A percentile compares a stretch with the other conserved stretches of the same genome.
phyloP scores from a whole-genome alignment of 2,888 invertebrate species.

The Ornithoptera alexandrae region DNA sequence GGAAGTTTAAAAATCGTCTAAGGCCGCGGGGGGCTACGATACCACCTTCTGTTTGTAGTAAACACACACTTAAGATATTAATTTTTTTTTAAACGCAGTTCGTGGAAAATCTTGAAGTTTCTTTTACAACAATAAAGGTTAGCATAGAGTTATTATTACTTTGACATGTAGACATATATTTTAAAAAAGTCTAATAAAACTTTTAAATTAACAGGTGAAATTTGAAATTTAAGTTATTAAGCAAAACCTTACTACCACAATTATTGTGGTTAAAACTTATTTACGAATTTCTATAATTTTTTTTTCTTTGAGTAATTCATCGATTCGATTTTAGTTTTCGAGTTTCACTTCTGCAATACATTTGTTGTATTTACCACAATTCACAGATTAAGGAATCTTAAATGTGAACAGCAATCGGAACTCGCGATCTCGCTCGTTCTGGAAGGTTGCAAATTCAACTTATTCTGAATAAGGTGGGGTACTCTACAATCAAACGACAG shows the following conservation, averaged over 20 bases:
- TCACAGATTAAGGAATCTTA: slow-evolving; percentile 56
- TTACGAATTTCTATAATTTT: slow-evolving; percentile 69
- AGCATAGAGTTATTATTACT: too few species aligned
- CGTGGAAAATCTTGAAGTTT: neutral
- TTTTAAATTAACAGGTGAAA: too few species aligned
- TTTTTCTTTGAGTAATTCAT: slow-evolving; percentile 58
- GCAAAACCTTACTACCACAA: slow-evolving; percentile 56
- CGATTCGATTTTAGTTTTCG: slow-evolving; percentile 70
- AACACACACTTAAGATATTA: slow-evolving; percentile 70
- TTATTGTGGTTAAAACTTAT: slow-evolving; percentile 68
- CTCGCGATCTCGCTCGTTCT: slow-evolving; percentile 36
- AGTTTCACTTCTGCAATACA: slow-evolving; percentile 65
- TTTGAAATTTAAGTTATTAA: too few species aligned
- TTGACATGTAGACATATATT: too few species aligned
- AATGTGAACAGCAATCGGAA: slow-evolving; percentile 36
- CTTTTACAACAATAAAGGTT: neutral
- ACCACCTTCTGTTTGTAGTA: slow-evolving; percentile 36
- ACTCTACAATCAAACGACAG: slow-evolving; percentile 54
- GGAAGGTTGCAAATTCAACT: slow-evolving; percentile 31
- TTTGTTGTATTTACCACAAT: slow-evolving; percentile 68
- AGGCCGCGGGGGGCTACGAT: slow-evolving; percentile 37
- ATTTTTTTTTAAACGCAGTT: slow-evolving; percentile 37
- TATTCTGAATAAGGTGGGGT: slow-evolving; percentile 35
- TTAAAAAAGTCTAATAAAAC: too few species aligned
- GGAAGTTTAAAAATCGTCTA: slow-evolving; percentile 79